These are phyloP conservation scores for Bostrychus sinensis DNA, from an alignment of 2,113 vertebrate genomes.

Conservation along the genomic window DNA sequence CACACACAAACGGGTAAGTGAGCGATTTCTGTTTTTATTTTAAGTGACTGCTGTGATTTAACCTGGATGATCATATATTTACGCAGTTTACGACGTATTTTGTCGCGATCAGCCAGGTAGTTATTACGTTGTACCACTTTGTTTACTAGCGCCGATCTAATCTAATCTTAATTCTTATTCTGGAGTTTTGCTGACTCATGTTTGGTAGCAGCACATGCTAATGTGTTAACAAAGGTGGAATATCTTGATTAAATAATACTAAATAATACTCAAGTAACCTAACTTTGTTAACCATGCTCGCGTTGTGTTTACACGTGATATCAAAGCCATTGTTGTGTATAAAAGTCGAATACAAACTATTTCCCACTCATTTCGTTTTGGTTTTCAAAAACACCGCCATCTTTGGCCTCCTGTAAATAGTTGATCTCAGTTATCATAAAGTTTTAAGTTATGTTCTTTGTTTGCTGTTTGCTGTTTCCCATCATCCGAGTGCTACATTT, in stretches of 20 bases:
- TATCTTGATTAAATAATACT: not conserved
- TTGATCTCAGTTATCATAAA: not conserved
- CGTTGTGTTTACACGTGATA: not conserved
- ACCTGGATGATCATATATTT: no score
- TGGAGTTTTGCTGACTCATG: not conserved
- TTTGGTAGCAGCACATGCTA: not conserved
- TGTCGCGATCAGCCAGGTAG: not conserved
- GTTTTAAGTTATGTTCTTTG: not conserved
- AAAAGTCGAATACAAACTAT: not conserved
- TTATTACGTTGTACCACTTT: not conserved
- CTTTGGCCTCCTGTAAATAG: not conserved
- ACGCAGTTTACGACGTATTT: no score
- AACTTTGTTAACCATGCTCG: not conserved
- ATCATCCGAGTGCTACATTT: not conserved
- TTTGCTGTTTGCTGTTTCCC: not conserved
- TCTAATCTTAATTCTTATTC: not conserved
- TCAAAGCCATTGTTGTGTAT: not conserved
- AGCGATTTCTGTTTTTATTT: not conserved
- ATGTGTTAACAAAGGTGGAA: not conserved
- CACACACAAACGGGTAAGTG: not conserved
- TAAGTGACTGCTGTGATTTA: no score
- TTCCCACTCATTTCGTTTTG: not conserved
- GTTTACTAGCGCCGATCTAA: not conserved
- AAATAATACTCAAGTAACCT: not conserved
- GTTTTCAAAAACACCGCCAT: not conserved